These are phyloP conservation scores for Pilophorus perplexus DNA, from an alignment of 2,888 invertebrate genomes.

Conservation along the genomic window DNA sequence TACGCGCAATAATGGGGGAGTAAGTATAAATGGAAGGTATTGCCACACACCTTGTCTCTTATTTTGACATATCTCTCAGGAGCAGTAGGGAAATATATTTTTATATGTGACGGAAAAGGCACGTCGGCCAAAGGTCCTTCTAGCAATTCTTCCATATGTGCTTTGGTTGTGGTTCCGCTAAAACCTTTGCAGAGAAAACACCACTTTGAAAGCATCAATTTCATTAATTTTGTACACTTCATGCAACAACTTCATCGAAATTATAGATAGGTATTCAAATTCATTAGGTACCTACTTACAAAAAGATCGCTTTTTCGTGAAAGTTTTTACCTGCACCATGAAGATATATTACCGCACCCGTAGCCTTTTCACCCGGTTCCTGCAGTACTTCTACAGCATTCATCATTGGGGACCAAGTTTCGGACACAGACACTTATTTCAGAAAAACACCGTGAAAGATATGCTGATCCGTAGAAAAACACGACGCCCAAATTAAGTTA, in stretches of 20 bases:
- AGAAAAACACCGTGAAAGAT: too few relatives aligned
- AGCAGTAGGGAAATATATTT: constrained; percentile 23
- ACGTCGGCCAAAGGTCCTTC: background rate
- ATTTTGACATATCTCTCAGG: constrained; percentile 14
- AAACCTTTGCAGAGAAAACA: background rate
- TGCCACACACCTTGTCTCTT: constrained; percentile 28
- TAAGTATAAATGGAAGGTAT: too few relatives aligned
- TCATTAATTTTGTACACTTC: too few relatives aligned
- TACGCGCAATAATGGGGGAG: too few relatives aligned
- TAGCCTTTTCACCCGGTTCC: background rate
- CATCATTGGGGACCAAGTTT: background rate
- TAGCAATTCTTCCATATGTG: background rate
- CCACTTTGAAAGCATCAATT: background rate
- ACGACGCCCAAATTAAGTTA: too few relatives aligned
- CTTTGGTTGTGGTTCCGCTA: background rate
- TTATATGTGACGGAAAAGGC: background rate
- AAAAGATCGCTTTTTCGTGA: too few relatives aligned
- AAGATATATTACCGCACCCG: constrained; percentile 18
- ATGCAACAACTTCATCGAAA: too few relatives aligned
- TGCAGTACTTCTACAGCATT: background rate
- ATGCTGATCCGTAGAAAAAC: too few relatives aligned
- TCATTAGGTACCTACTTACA: too few relatives aligned
- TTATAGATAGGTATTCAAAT: background rate
- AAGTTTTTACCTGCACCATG: constrained; percentile 30
- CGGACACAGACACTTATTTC: too few relatives aligned